phyloP scores from a whole-genome alignment of 1,140 invertebrate species.

The Drosophila tristis region DNA sequence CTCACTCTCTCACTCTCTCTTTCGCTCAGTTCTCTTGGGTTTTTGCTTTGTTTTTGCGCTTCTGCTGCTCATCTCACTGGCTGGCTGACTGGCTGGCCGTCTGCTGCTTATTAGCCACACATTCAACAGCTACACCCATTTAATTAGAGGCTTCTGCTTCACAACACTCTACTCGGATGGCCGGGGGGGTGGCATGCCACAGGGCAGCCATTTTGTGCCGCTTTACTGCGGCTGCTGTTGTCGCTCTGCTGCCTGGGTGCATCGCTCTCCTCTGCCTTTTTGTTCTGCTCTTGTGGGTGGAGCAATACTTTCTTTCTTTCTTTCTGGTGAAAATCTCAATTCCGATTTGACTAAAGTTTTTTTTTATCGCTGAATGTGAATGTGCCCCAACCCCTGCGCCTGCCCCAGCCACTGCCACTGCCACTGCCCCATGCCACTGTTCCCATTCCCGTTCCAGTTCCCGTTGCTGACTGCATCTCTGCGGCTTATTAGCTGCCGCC shows the following conservation, averaged over 20 bases:
- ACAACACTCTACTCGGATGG: conserved; percentile 20
- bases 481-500: not conserved
- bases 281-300: conserved; percentile 23
- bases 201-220: conserved; percentile 36
- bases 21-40: too few species aligned
- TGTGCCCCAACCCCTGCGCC: conserved; percentile 20
- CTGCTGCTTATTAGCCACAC: conserved; percentile 62
- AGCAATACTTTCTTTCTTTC: conserved; percentile 57
- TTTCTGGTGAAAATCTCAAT: conserved; percentile 60
- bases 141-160: conserved; percentile 65
- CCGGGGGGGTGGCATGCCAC: conserved; percentile 7
- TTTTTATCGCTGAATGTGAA: conserved; percentile 50
- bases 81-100: conserved; percentile 5
- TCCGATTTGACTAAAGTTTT: conserved; percentile 44
- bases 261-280: not conserved
- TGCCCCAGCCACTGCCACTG: too few species aligned
- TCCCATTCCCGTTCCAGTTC: conserved; percentile 28
- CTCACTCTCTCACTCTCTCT: too few species aligned
- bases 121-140: conserved; percentile 70
- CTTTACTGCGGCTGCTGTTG: conserved; percentile 7
- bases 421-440: conserved; percentile 7
- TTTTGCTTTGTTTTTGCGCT: conserved; percentile 12
- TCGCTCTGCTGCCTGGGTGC: too few species aligned
- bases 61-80: conserved; percentile 28
- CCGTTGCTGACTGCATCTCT: conserved; percentile 10